Conservation (phyloP, 2,797 vertebrate species). For the Acanthurus lineatus region DNA sequence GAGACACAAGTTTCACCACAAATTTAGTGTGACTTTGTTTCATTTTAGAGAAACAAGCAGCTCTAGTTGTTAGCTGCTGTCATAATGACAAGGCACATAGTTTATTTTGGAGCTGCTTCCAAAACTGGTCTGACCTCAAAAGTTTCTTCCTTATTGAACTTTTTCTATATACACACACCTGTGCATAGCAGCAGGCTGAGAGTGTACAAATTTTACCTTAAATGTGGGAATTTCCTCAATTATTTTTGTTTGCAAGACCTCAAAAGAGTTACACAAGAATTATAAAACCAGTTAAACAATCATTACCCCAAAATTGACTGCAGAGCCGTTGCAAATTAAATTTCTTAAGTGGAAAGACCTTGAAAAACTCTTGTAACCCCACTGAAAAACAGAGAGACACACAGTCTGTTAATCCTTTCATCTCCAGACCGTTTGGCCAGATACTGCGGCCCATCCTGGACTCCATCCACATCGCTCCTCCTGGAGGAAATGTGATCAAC, state of each 20-base stretch:
- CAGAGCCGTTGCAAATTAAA: neutral
- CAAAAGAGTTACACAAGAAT: no score
- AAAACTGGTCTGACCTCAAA: neutral
- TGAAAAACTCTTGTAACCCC: neutral
- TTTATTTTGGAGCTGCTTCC: neutral
- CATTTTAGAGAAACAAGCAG: neutral
- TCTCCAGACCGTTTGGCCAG: slow-evolving; percentile 94
- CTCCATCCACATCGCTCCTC: slow-evolving; percentile 94
- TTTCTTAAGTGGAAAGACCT: neutral
- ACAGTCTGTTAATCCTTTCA: neutral
- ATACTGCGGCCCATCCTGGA: slow-evolving; percentile 94
- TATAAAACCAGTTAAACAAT: neutral
- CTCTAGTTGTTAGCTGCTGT: neutral
- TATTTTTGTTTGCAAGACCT: neutral
- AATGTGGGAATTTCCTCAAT: neutral
- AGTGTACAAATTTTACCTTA: no score
- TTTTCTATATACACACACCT: neutral
- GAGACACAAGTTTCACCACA: slow-evolving; percentile 23
- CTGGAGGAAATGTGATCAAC: slow-evolving; percentile 92
- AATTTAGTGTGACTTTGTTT: slow-evolving; percentile 24
- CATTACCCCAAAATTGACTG: neutral
- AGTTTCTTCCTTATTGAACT: neutral
- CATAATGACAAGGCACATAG: neutral
- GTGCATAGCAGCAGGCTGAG: neutral
- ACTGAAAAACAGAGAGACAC: neutral